Conservation (phyloP, 2,888 invertebrate species). For the Agonopterix alstromeriana region DNA sequence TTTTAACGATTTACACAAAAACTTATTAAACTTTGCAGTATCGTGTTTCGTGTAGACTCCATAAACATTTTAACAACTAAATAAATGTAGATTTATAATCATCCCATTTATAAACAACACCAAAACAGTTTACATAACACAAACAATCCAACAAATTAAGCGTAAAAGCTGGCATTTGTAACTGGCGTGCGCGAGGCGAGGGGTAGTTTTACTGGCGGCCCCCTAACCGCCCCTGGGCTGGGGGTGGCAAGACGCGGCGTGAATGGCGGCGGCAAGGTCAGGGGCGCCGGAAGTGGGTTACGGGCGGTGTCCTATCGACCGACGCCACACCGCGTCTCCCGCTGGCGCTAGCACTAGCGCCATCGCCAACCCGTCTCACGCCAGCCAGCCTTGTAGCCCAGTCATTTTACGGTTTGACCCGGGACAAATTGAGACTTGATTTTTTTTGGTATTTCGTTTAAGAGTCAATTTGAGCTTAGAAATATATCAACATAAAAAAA, state of each 20-base stretch:
- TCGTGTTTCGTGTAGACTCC: too few relatives aligned
- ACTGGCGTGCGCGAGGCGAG: conserved; percentile 20
- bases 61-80: background rate
- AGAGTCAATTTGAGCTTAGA: too few relatives aligned
- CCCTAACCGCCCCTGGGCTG: conserved; percentile 3
- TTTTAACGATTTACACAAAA: too few relatives aligned
- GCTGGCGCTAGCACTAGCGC: conserved; percentile 3
- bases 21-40: too few relatives aligned
- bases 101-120: too few relatives aligned
- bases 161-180: conserved; percentile 47
- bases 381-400: conserved; percentile 2
- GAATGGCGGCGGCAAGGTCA: conserved; percentile 75
- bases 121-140: too few relatives aligned
- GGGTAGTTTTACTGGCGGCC: conserved; percentile 11
- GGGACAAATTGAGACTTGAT: too few relatives aligned
- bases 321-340: conserved; percentile 16
- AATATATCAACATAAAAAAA: too few relatives aligned
- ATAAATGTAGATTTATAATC: background rate
- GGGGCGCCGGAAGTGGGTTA: conserved; percentile 75
- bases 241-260: conserved; percentile 57
- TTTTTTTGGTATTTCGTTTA: too few relatives aligned
- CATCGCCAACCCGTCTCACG: conserved; percentile 11
- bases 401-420: too few relatives aligned
- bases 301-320: conserved; percentile 72
- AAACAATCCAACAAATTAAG: conserved; percentile 19